Percentiles rank a stretch among this genome's conserved stretches.
phyloP scores from a whole-genome alignment of 1,140 invertebrate species.

The Anoplophora glabripennis region DNA sequence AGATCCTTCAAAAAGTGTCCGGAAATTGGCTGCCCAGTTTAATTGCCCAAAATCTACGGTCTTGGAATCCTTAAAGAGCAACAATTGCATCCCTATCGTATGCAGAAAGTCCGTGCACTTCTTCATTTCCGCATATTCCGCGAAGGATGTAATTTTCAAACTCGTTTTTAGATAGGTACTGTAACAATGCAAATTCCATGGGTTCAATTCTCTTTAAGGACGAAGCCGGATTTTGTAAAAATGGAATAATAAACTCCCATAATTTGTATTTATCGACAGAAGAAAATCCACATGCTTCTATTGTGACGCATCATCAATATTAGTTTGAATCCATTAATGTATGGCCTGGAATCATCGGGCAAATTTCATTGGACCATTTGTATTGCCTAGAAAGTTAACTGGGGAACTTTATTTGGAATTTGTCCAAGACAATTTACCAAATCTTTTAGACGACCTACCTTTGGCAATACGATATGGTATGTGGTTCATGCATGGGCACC shows the following conservation, averaged over 20 bases:
- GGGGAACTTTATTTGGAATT: no score
- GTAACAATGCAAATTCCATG: constrained; percentile 6
- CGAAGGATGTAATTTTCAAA: constrained; percentile 11
- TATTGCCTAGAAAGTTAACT: no score
- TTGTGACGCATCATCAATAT: background rate
- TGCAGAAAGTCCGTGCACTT: constrained; percentile 7
- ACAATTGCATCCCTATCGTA: background rate
- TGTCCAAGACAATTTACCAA: no score
- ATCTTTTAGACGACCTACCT: no score
- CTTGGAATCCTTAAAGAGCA: no score
- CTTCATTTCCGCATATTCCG: constrained; percentile 1
- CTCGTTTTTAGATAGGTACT: constrained; percentile 6
- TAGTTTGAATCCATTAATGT: background rate
- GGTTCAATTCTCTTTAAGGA: background rate
- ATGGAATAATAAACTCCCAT: constrained; percentile 6
- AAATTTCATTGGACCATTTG: no score
- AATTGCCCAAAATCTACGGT: no score
- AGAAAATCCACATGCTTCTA: background rate
- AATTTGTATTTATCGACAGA: constrained; percentile 4
- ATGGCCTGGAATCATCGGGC: no score
- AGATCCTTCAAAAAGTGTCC: background rate
- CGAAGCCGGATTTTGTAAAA: background rate
- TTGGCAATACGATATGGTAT: no score
- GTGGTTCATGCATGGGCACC: no score
- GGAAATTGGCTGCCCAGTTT: no score